Evolutionary conservation across 2,113 vertebrate species (phyloP), one percentile per base, ranked within the genome.

Genomic region (Lagopus muta): DNA sequence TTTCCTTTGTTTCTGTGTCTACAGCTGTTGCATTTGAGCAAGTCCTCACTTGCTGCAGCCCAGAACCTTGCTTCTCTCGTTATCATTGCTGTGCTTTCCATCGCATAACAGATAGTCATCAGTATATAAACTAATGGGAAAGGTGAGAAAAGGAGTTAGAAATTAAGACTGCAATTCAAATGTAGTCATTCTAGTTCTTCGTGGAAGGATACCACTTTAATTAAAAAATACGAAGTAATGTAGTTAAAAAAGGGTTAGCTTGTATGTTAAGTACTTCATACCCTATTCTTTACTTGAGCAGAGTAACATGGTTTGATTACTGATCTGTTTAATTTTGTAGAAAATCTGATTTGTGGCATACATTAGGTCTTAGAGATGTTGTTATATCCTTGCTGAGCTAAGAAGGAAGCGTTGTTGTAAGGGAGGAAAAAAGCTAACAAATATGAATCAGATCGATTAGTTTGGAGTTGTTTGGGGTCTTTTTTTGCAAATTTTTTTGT

Each of bases 71-170:
- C 8, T 54, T 17, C 52, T 13, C 27, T 50, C 4, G 13, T 54
- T 30, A 15, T 9, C 5, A 2, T 54, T 30, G 52, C 40, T 40
- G 40, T 40, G 40, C 48, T 50, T 50, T 50, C 22, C 6, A 24
- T 24, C 6, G 22, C 27, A 1, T 54, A 16, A 17, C 27, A 54
- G 27, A 30, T 28, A 43, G 36, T 94, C 86, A 62, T 76, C 90
- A 70, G 85, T 72, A 30, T 83, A 83, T 91, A 92, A 96, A 82
- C 85, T 95, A 88, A 75, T 91, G 90, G 45, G 86, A 96, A 70
- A 54, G 78, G 82, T 47, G 60, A 42, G 48, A 71, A 94, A 88
- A 79, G 73, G 74, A 77, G 94, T 81, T 66, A 84, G 47, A 73
- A 88, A 71, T 52, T 72, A 83, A 92, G 55, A 73, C 48, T 1